phyloP scores from a whole-genome alignment of 2,113 vertebrate species.

The Psilopsiagon aurifrons region DNA sequence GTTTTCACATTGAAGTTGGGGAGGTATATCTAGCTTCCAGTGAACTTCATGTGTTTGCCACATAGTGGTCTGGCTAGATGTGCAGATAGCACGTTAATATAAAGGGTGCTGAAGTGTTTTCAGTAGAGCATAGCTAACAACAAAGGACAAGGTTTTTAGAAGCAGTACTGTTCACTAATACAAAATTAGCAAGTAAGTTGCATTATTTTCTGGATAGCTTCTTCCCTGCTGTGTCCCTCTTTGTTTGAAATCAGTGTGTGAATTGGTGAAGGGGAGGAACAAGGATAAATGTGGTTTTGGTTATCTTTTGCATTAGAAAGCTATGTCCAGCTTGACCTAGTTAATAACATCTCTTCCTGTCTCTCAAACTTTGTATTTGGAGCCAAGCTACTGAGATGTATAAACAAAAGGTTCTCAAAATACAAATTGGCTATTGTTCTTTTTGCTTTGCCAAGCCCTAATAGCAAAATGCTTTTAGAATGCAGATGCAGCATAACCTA shows the following conservation, averaged over 20 bases:
- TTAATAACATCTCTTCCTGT: slow-evolving; percentile 8
- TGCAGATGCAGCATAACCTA: neutral
- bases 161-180: neutral
- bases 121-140: neutral
- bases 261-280: neutral
- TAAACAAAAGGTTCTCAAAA: neutral
- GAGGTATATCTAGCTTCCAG: neutral
- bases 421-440: neutral
- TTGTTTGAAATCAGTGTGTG: neutral
- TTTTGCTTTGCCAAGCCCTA: neutral
- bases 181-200: neutral
- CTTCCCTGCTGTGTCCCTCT: neutral
- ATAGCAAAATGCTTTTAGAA: neutral
- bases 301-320: slow-evolving; percentile 13
- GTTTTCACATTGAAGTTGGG: neutral
- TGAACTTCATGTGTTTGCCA: neutral
- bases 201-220: neutral
- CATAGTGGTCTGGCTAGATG: neutral
- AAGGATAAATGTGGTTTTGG: neutral
- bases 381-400: neutral
- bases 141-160: neutral
- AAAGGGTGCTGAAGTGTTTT: neutral
- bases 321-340: neutral
- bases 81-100: neutral
- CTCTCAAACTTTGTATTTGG: neutral